phyloP scores from a whole-genome alignment of 1,140 invertebrate genomes.

The Paramacrobiotus metropolitanus region DNA sequence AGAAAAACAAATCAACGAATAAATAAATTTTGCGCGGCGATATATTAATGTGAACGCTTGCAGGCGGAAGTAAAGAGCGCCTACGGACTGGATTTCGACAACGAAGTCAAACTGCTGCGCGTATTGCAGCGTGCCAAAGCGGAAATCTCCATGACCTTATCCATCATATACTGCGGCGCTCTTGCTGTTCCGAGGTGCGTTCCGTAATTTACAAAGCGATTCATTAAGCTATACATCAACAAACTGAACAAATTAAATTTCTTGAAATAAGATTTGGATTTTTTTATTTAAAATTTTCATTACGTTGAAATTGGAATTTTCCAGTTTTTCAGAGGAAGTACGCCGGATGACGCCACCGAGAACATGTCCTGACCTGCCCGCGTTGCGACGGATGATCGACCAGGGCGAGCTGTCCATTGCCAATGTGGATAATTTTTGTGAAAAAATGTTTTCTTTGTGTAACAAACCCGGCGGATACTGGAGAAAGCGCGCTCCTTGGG shows the following conservation, averaged over 20 bases:
- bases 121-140: constrained; percentile 29
- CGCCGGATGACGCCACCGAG: constrained; percentile 25
- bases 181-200: constrained; percentile 36
- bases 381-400: constrained; percentile 16
- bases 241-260: no score
- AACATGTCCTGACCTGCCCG: constrained; percentile 28
- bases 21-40: no score
- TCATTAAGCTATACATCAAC: not conserved
- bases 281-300: no score
- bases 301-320: no score
- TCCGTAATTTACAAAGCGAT: not conserved
- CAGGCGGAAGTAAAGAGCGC: constrained; percentile 40
- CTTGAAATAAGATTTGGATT: no score
- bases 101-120: constrained; percentile 33
- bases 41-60: no score
- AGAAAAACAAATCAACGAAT: no score
- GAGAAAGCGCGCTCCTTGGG: constrained; percentile 22
- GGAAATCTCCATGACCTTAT: constrained; percentile 28
- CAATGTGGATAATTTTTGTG: constrained; percentile 43
- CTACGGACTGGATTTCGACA: constrained; percentile 34
- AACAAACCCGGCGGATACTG: constrained; percentile 22
- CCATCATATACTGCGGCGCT: constrained; percentile 36
- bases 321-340: constrained; percentile 24
- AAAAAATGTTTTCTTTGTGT: constrained; percentile 32
- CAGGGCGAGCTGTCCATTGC: constrained; percentile 27